Evolutionary conservation across 2,113 vertebrate species (phyloP).

Genomic region (Tetrax tetrax): DNA sequence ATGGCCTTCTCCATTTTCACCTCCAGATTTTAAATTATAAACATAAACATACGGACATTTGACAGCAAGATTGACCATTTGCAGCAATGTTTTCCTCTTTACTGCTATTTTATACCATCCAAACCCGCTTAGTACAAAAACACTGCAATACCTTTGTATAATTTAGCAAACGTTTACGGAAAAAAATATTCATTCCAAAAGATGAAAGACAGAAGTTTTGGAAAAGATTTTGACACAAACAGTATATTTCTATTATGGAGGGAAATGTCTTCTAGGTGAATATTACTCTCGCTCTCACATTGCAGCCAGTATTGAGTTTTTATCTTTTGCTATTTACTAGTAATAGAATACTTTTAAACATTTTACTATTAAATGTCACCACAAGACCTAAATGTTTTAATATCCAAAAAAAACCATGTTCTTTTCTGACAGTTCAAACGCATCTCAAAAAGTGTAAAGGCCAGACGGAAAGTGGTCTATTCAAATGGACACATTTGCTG

Average conservation of each 20-base stretch:
- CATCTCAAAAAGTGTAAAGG: constrained; percentile 19
- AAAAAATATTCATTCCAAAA: constrained; percentile 7
- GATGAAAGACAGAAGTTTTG: constrained; percentile 8
- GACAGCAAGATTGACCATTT: constrained; percentile 53
- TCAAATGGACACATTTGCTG: constrained; percentile 1
- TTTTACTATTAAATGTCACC: constrained; percentile 45
- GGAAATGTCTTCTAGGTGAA: background rate
- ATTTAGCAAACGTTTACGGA: constrained; percentile 11
- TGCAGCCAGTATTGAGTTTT: background rate
- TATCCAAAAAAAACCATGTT: constrained; percentile 30
- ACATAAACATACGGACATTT: background rate
- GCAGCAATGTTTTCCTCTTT: background rate
- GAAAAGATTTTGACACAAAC: constrained; percentile 12
- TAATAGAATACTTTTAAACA: constrained; percentile 6
- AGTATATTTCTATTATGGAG: background rate
- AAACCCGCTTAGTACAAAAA: background rate
- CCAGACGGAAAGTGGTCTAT: background rate
- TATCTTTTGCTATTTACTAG: constrained; percentile 9
- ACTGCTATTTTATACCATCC: constrained; percentile 7
- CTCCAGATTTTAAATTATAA: constrained; percentile 31
- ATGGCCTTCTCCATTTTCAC: constrained; percentile 16
- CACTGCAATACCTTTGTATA: background rate
- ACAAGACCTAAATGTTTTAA: constrained; percentile 32
- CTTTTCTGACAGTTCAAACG: constrained; percentile 34
- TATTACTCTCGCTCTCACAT: background rate